Base-by-base conservation (phyloP, 2,797 vertebrate genomes). In the Sebastolobus altivelis region DNA sequence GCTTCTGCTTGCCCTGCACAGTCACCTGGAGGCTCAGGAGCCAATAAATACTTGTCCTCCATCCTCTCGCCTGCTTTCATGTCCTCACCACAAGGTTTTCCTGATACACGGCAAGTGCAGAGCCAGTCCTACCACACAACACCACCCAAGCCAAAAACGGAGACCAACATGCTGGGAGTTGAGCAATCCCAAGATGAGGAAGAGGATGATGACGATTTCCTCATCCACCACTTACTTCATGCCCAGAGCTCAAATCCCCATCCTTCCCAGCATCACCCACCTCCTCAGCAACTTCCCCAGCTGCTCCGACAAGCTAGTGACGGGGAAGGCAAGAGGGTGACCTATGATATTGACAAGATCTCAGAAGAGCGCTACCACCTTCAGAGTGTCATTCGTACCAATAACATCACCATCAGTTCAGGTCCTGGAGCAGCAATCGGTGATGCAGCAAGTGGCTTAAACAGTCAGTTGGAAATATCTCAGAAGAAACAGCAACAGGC, bases 301-400 rank as follows among this genome's bases (percentile, higher is more conserved):
- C 70, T 86, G 1, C 82, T 93, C 27, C 33, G 93, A 33, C 94
- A 93, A 65, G 74, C 77, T 75, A 90, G 91, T 58, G 92, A 95
- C 25, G 81, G 73, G 59, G 88, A 93, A 40, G 85, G 82, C 84
- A 95, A 95, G 67, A 91, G 91, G 14, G 83, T 95, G 2, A 80
- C 92, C 27, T 97, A 97, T 1, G 95, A 96, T 31, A 90, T 97
- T 54, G 95, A 93, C 82, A 97, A 98, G 88, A 94, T 95, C 8
- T 94, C 95, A 25, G 97, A 98, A 77, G 97, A 97, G 75, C 93
- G 96, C 2, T 97, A 97, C 83, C 97, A 97, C 16, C 88, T 97
- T 65, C 97, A 98, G 74, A 98, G 97, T 16, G 97, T 98, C 60
- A 98, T 98, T 87, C 95, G 96, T 4, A 97, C 97, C 77, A 98